Base-by-base conservation (phyloP, 2,888 invertebrate species). In the Athrips mouffetella region DNA sequence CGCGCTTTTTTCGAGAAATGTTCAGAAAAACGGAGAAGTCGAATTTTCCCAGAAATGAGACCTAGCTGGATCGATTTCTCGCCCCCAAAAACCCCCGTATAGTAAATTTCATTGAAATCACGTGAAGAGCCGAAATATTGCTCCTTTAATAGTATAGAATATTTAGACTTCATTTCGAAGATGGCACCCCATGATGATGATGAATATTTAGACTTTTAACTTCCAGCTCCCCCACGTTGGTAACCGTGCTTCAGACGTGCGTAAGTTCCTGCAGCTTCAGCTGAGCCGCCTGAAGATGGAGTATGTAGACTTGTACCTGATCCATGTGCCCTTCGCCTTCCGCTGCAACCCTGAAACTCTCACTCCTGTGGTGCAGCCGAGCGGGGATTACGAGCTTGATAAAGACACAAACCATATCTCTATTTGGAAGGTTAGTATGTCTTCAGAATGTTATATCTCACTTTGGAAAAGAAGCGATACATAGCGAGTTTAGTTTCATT, bases 261-360 rank as follows among this genome's bases (percentile, higher is more conserved):
- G 90, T 55, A 90, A 90, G 56, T 94, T 91, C 65, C 67, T 94
- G 23, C 88, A 90, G 40, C 66, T 91, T 50, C 94, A 94, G 3
- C 76, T 96, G 35, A 67, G 87, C 46, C 90, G 86, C 33, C 76
- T 96, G 45, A 90, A 92, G 55, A 70, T 93, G 54, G 89, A 90
- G 53, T 95, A 95, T 68, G 84, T 96, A 1, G 95, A 96, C 63
- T 88, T 96, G 57, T 95, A 94, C 67, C 86, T 96, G 21, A 90
- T 95, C 51, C 96, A 96, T 65, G 92, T 92, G 76, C 94, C 95
- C 0, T 91, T 94, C 64, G 91, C 91, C 4, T 91, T 94, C 59
- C 68, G 79, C 44, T 89, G 89, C 59, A 89, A 92, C 60, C 80
- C 89, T 31, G 74, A 81, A 10, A 89, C 84, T 5, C 77, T 90